These are phyloP conservation scores for Acrobasis consociella DNA, from an alignment of 2,888 invertebrate species.

Conservation along the genomic window DNA sequence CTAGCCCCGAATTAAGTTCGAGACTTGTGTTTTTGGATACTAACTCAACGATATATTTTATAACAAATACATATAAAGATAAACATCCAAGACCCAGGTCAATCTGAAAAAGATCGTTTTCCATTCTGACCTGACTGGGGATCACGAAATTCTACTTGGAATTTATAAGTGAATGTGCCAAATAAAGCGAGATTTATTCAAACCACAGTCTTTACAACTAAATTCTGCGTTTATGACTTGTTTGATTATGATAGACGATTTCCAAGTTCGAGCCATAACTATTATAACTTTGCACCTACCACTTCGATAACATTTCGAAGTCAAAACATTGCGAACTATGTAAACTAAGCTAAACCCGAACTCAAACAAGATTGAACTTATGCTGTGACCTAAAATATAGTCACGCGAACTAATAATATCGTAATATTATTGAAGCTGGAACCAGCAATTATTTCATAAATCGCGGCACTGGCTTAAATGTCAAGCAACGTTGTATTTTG, in stretches of 20 bases:
- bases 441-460: slow-evolving; percentile 24
- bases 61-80: too few species aligned
- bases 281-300: slow-evolving; percentile 4
- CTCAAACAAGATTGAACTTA: slow-evolving; percentile 18
- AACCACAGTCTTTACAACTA: neutral
- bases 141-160: too few species aligned
- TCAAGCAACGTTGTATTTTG: slow-evolving; percentile 16
- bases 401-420: slow-evolving; percentile 22
- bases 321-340: slow-evolving; percentile 11
- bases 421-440: slow-evolving; percentile 15
- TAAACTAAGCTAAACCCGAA: slow-evolving; percentile 18
- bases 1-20: too few species aligned
- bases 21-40: too few species aligned
- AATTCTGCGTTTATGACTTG: slow-evolving; percentile 5
- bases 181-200: too few species aligned
- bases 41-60: too few species aligned
- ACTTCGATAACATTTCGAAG: slow-evolving; percentile 16
- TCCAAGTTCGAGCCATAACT: slow-evolving; percentile 6
- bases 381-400: slow-evolving; percentile 19
- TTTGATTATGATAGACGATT: slow-evolving; percentile 18
- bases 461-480: slow-evolving; percentile 11
- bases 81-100: too few species aligned
- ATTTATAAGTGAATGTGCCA: too few species aligned
- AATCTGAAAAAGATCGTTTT: too few species aligned
- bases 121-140: too few species aligned